These are phyloP conservation scores for Loriculus beryllinus DNA, from an alignment of 2,797 vertebrate genomes.

Conservation along the genomic window DNA sequence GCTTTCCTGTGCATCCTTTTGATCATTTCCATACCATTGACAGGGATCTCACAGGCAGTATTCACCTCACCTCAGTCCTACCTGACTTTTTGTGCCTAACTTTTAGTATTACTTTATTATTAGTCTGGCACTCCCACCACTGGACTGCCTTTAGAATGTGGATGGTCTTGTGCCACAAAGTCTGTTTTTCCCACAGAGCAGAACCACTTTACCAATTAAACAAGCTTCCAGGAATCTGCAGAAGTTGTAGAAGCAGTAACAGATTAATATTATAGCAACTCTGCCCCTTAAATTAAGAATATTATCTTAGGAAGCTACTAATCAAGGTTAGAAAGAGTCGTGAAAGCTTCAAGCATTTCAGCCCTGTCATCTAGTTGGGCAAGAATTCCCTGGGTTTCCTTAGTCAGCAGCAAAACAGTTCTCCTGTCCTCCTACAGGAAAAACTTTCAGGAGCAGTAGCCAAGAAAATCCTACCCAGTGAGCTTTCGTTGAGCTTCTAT, in stretches of 20 bases:
- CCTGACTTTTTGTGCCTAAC: not conserved
- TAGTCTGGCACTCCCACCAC: not conserved
- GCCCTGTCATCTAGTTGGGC: not conserved
- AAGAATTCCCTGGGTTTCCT: not conserved
- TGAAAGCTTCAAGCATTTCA: not conserved
- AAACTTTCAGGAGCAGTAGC: not conserved
- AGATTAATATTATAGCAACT: not conserved
- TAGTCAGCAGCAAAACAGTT: not conserved
- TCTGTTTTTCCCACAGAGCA: not conserved
- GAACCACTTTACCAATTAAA: not conserved
- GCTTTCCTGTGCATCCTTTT: not conserved
- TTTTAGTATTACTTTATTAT: rapidly evolving
- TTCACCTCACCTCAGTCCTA: not conserved
- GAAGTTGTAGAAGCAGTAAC: not conserved
- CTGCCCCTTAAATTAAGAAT: not conserved
- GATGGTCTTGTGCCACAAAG: not conserved
- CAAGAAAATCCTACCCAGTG: not conserved
- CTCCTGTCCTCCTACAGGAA: not conserved
- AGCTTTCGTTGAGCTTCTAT: not conserved
- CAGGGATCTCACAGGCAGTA: not conserved
- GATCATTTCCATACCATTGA: rapidly evolving
- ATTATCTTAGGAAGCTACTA: not conserved
- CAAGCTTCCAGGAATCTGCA: not conserved
- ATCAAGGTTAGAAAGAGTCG: not conserved
- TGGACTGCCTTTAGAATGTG: not conserved